Evolutionary conservation across 2,113 vertebrate species (phyloP).

Genomic region (Aplodontia rufa): DNA sequence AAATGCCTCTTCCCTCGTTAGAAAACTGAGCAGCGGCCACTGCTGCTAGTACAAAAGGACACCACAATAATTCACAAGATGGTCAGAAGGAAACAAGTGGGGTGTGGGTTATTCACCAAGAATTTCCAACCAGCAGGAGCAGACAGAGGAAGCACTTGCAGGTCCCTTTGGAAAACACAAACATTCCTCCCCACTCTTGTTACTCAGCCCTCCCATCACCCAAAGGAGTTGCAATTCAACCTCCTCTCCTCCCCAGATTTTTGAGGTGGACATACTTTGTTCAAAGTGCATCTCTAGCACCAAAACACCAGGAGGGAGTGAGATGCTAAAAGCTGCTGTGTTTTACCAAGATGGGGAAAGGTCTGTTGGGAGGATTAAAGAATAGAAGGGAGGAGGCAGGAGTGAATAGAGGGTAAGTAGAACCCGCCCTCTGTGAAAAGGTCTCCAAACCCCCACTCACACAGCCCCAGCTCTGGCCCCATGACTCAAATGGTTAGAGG

Average conservation of each 20-base stretch:
- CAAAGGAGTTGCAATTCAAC: not conserved
- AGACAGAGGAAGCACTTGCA: not conserved
- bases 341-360: conserved; percentile 54
- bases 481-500: not conserved
- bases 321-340: conserved; percentile 32
- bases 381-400: not conserved
- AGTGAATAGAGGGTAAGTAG: not conserved
- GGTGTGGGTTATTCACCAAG: not conserved
- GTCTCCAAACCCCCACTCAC: not conserved
- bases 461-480: not conserved
- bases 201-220: not conserved
- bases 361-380: conserved; percentile 43
- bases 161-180: conserved; percentile 8
- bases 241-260: not conserved
- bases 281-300: not conserved
- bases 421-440: conserved; percentile 56
- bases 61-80: accelerated
- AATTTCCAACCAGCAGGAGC: not conserved
- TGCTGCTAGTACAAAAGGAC: not conserved
- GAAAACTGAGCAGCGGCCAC: conserved; percentile 18
- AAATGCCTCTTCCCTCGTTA: not conserved
- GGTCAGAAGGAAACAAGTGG: conserved; percentile 13
- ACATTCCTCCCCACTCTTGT: not conserved
- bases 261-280: not conserved
- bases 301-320: not conserved